Base-by-base conservation (phyloP, 2,113 vertebrate species). In the Phycodurus eques region DNA sequence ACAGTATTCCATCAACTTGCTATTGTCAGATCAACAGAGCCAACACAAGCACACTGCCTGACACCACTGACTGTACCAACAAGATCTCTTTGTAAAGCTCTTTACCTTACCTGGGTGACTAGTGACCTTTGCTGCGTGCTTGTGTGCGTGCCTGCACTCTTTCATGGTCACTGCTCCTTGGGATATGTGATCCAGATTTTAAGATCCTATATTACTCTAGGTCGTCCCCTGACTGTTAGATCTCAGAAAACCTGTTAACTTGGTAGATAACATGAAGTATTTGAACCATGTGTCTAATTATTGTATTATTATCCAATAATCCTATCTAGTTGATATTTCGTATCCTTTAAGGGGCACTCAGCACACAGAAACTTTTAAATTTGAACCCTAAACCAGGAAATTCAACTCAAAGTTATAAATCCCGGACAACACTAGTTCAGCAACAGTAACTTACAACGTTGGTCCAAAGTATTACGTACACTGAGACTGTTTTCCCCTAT, bases 161-260 rank as follows among this genome's bases (percentile, higher is more conserved):
- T 74, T 75, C 72, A 73, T 74, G 79, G 82, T 61, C 62, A n/a
- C 35, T 75, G 61, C 67, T 33, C 39, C 46, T 14, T 33, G 39
- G 33, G 77, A 79, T 60, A 82, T 12, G 1, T 85, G 80, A 87
- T 79, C 77, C 71, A 77, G 77, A 83, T 76, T 82, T 75, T 19
- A 62, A 68, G 60, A 78, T 74, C 71, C 13, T 72, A 63, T 83
- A 72, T 74, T 22, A 59, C 56, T 66, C 64, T 83, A 71, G 73
- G 80, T 76, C 53, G 27, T 54, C 57, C 39, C 8, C 59, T 15
- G 59, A 15, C 31, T 17, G 6, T 61, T 35, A 71, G 73, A 72
- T 13, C 31, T 46, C 33, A 8, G 73, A 68, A 47, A 63, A 33
- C 60, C 33, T 67, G 68, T 43, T 68, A 71, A 68, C 42, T 71